Evolutionary conservation across 2,113 vertebrate species (phyloP), one percentile per base, ranked within the genome.

Genomic region (Paramisgurnus dabryanus): DNA sequence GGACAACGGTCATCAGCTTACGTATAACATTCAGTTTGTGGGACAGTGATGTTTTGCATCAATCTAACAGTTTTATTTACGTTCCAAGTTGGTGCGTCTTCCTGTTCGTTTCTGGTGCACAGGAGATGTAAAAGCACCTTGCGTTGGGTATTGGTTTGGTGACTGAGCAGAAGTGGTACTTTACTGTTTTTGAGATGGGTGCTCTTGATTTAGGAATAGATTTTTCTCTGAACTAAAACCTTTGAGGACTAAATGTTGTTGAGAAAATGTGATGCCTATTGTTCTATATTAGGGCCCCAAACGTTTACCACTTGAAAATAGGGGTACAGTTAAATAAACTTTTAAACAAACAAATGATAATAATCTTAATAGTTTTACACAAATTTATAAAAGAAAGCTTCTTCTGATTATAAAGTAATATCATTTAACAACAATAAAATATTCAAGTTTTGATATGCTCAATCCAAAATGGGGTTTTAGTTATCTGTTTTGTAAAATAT

Each of bases 1-100:
- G 98, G 98, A 99, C 93, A 98, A 98, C 3, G 97, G 98, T 73
- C 94, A 98, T 80, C 98, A 99, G 91, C 88, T 99, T 82, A 99
- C 95, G 0, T 99, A 99, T 2, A 86, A 78, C 66, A 91, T 99
- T 13, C 92, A 87, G 89, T 99, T 99, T 0, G 93, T 96, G 57
- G 93, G 92, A 80, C 96, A 94, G 93, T 93, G 88, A 82, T 7
- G 12, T 4, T 50, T 4, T 50, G 13, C 4, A n/a, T 18, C 47
- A 43, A 63, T 65, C 4, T 3, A 66, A 34, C 27, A 34, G 22
- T 4, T 2, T 9, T 18, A 1, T 64, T 55, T 15, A 55, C 2
- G 4, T 6, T 17, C 0, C 53, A 15, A 55, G 15, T 55, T 10
- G 45, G 12, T 53, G 27, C 34, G 6, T 53, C 49, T 11, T 45